Evolutionary conservation across 2,888 invertebrate species (phyloP).

Genomic region (Dryobotodes eremita): DNA sequence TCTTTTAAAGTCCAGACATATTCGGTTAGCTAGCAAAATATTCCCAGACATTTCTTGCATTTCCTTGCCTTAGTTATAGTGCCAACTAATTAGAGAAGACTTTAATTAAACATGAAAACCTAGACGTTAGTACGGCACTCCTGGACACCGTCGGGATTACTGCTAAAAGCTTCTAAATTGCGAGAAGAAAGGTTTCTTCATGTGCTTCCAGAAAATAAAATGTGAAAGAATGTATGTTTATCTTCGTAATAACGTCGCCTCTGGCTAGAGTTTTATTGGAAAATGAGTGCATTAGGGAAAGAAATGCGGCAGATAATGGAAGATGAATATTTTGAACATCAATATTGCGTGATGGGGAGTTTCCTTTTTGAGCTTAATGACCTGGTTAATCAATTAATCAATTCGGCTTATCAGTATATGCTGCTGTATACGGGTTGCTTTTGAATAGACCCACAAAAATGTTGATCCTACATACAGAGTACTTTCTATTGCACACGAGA

Average conservation of each 20-base stretch:
- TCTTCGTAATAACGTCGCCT: constrained; percentile 44
- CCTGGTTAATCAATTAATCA: constrained; percentile 43
- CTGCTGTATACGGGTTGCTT: neutral
- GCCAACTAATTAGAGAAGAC: constrained; percentile 67
- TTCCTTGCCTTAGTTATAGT: constrained; percentile 45
- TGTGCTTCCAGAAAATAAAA: constrained; percentile 52
- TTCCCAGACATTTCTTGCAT: constrained; percentile 35
- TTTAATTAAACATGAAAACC: constrained; percentile 73
- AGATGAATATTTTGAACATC: constrained; percentile 28
- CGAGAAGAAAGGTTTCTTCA: constrained; percentile 55
- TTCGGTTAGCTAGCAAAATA: constrained; percentile 10
- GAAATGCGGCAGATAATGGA: constrained; percentile 27
- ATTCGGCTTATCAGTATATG: constrained; percentile 28
- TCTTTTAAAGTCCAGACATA: too few species aligned
- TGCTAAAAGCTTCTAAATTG: constrained; percentile 73
- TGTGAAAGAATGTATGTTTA: constrained; percentile 47
- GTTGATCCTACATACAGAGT: neutral
- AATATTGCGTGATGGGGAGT: neutral
- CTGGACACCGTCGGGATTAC: constrained; percentile 63
- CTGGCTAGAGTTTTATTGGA: constrained; percentile 29
- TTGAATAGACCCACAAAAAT: neutral
- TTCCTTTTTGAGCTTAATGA: constrained; percentile 16
- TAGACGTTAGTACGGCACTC: constrained; percentile 59
- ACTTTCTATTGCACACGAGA: too few species aligned
- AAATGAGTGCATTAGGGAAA: constrained; percentile 33